Conservation (phyloP, 2,113 vertebrate species). For the Myiozetetes cayanensis region DNA sequence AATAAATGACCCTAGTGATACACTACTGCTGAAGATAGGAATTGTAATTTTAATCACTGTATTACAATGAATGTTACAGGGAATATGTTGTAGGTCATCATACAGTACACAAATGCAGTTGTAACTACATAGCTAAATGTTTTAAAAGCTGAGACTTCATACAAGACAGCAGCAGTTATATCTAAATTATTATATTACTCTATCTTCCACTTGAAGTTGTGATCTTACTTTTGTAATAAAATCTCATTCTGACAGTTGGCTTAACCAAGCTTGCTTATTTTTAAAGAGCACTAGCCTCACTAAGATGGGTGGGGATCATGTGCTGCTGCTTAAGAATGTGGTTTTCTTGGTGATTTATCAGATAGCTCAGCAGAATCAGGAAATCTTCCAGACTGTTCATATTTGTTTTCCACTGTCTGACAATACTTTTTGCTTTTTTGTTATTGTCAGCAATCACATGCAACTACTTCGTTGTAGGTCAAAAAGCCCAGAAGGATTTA, state of each 20-base stretch:
- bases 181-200: not conserved
- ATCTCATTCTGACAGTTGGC: not conserved
- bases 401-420: not conserved
- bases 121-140: not conserved
- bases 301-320: not conserved
- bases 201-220: not conserved
- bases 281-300: not conserved
- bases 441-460: not conserved
- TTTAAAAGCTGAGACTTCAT: not conserved
- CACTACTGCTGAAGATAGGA: not conserved
- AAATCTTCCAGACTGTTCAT: conserved; percentile 15
- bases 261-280: not conserved
- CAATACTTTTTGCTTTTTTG: not conserved
- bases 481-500: not conserved
- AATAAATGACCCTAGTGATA: not conserved
- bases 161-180: not conserved
- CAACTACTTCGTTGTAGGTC: not conserved
- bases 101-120: not conserved
- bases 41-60: not conserved
- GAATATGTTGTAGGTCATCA: not conserved
- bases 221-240: not conserved
- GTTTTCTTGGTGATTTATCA: conserved; percentile 30
- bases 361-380: conserved; percentile 15
- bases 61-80: not conserved
- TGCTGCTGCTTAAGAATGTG: conserved; percentile 1